A percentile compares a stretch with the other conserved stretches of the same genome.
Evolutionary conservation across 2,113 vertebrate genomes (phyloP).

Genomic region (Peromyscus californicus): DNA sequence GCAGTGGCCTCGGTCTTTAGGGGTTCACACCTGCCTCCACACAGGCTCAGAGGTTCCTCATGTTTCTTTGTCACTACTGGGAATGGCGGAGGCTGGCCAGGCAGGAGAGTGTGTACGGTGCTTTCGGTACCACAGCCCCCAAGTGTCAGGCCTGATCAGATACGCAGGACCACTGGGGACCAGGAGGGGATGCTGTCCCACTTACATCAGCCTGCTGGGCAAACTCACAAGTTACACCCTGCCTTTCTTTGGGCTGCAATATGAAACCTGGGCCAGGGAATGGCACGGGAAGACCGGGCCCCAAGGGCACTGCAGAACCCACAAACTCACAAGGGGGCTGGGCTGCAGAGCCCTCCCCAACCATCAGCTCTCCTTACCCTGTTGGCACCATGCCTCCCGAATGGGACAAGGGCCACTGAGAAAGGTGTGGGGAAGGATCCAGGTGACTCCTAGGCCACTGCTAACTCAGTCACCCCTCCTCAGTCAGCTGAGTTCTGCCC

Average conservation of each 20-base stretch:
- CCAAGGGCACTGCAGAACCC: not conserved
- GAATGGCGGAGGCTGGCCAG: not conserved
- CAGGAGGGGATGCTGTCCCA: not conserved
- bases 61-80: rapidly evolving
- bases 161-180: not conserved
- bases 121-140: not conserved
- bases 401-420: rapidly evolving
- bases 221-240: too few species aligned
- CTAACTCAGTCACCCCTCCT: not conserved
- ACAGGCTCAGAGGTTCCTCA: too few species aligned
- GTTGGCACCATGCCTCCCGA: not conserved
- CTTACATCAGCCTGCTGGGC: not conserved
- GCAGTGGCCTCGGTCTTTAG: not conserved
- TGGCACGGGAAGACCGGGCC: rapidly evolving
- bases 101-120: rapidly evolving
- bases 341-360: not conserved
- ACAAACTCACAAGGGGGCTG: rapidly evolving
- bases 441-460: not conserved
- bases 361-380: not conserved
- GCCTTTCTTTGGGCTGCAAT: too few species aligned
- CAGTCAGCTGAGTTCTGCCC: not conserved
- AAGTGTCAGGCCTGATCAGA: not conserved
- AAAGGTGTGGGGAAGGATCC: too few species aligned
- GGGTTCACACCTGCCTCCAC: not conserved
- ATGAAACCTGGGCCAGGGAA: rapidly evolving